These are phyloP conservation scores for Xyliphius kryptos DNA, from an alignment of 2,113 vertebrate species.

Conservation along the genomic window DNA sequence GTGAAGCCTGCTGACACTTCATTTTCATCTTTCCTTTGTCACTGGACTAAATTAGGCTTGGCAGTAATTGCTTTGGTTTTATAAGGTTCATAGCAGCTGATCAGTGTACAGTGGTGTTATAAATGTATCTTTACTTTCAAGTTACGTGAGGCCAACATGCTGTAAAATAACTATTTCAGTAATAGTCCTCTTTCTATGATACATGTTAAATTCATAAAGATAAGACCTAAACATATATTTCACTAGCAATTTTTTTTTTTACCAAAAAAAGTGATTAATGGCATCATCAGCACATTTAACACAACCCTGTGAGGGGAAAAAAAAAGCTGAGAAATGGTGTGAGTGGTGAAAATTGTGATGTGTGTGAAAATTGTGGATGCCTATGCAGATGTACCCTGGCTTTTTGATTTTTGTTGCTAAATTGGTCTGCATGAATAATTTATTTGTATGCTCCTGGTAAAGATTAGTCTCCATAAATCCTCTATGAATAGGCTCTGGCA, in stretches of 20 bases:
- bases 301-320: background rate
- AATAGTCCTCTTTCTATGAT: too few species aligned
- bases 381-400: slow-evolving; percentile 1
- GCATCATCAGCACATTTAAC: background rate
- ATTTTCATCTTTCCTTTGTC: slow-evolving; percentile 9
- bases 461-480: slow-evolving; percentile 17
- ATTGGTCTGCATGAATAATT: slow-evolving; percentile 32
- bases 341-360: slow-evolving; percentile 12
- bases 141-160: too few species aligned
- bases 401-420: slow-evolving; percentile 24
- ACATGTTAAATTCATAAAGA: too few species aligned
- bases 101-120: slow-evolving; percentile 7
- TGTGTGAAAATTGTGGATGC: slow-evolving; percentile 1
- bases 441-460: slow-evolving; percentile 11
- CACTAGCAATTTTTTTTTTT: too few species aligned
- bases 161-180: too few species aligned
- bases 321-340: background rate
- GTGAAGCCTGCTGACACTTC: slow-evolving; percentile 12
- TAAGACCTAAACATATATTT: too few species aligned
- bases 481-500: slow-evolving; percentile 19
- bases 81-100: slow-evolving; percentile 20
- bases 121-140: slow-evolving; percentile 21
- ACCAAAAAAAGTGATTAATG: background rate
- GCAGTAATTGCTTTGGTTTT: slow-evolving; percentile 27
- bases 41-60: slow-evolving; percentile 11